Evolutionary conservation across 2,113 vertebrate species (phyloP).

Genomic region (Actinemys pallida): DNA sequence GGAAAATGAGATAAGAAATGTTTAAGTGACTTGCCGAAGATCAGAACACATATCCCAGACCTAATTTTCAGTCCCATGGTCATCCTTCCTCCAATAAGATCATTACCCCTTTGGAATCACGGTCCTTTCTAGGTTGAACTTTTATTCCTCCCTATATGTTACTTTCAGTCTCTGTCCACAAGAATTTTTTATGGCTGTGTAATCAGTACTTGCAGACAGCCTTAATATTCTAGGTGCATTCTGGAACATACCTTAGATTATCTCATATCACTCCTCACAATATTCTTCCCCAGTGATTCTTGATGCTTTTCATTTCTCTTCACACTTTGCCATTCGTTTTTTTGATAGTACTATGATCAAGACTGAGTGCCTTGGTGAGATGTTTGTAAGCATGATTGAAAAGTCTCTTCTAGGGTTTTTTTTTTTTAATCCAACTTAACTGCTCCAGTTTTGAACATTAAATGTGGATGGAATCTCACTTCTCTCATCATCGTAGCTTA

Average conservation of each 20-base stretch:
- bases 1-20: background rate
- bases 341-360: conserved; percentile 35
- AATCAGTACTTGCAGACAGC: conserved; percentile 54
- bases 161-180: conserved; percentile 48
- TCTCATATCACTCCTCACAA: conserved; percentile 42
- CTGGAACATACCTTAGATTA: conserved; percentile 55
- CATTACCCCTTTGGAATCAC: background rate
- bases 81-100: conserved; percentile 8
- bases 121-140: background rate
- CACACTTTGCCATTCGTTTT: conserved; percentile 61
- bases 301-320: conserved; percentile 56
- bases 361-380: conserved; percentile 44
- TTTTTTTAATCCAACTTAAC: background rate
- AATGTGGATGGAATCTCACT: conserved; percentile 11
- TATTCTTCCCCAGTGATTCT: conserved; percentile 58
- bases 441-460: conserved; percentile 29
- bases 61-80: background rate
- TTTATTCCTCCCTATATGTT: conserved; percentile 42
- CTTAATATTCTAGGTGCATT: conserved; percentile 24
- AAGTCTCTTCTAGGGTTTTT: conserved; percentile 7
- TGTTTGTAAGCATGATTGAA: background rate
- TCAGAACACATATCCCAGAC: background rate
- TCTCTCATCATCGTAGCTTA: background rate
- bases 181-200: conserved; percentile 29
- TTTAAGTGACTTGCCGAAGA: background rate